Percentiles rank a stretch among this genome's conserved stretches.
Evolutionary conservation across 2,888 invertebrate genomes (phyloP).

Genomic region (Cosmopolites sordidus): DNA sequence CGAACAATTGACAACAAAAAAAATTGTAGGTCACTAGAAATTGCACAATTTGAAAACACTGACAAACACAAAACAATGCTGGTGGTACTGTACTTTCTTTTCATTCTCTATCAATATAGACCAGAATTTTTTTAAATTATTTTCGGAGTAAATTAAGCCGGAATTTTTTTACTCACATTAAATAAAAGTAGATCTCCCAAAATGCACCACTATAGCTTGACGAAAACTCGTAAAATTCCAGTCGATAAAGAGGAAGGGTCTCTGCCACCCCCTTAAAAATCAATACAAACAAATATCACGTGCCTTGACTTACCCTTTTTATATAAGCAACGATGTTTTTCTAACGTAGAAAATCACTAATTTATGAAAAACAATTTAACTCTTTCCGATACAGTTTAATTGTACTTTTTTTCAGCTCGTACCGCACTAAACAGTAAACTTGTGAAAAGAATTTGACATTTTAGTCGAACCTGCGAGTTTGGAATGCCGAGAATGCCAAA

Average conservation of each 20-base stretch:
- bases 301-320: slow-evolving; percentile 13
- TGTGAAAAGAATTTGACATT: slow-evolving; percentile 62
- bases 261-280: slow-evolving; percentile 25
- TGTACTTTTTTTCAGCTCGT: slow-evolving; percentile 38
- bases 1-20: slow-evolving; percentile 35
- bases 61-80: slow-evolving; percentile 16
- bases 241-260: slow-evolving; percentile 11
- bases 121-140: not conserved
- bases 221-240: not conserved
- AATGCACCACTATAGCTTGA: not conserved
- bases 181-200: not conserved
- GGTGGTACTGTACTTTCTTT: slow-evolving; percentile 14
- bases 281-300: slow-evolving; percentile 19
- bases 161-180: not conserved
- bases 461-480: slow-evolving; percentile 65
- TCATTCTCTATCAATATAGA: slow-evolving; percentile 6
- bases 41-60: slow-evolving; percentile 23
- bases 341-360: not conserved
- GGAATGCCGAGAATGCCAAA: slow-evolving; percentile 65
- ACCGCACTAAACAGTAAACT: slow-evolving; percentile 47
- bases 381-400: slow-evolving; percentile 11
- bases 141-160: not conserved
- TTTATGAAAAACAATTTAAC: slow-evolving; percentile 2
- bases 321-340: not conserved
- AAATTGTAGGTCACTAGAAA: slow-evolving; percentile 29